Percentiles rank a stretch among this genome's conserved stretches.
Conservation (phyloP, 2,113 vertebrate species). For the Pseudorasbora parva region DNA sequence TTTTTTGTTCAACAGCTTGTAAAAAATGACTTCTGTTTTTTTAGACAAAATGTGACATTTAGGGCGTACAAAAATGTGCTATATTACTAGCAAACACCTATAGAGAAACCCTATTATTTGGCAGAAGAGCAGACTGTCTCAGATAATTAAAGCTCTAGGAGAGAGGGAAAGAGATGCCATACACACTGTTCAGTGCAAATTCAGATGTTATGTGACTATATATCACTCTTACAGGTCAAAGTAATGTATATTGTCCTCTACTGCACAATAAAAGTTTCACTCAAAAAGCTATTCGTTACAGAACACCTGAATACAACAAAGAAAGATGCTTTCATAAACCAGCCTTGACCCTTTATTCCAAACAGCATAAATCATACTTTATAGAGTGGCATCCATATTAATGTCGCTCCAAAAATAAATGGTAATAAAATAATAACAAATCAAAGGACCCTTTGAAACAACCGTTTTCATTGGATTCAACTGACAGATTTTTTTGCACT, state of each 20-base stretch:
- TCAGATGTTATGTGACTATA: conserved; percentile 48
- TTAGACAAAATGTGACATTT: conserved; percentile 39
- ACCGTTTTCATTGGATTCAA: neutral
- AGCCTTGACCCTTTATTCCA: neutral
- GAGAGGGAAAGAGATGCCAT: conserved; percentile 2
- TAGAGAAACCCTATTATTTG: conserved; percentile 52
- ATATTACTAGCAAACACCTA: conserved; percentile 43
- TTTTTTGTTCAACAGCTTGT: conserved; percentile 13
- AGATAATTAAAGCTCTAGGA: conserved; percentile 51
- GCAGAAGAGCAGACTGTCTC: conserved; percentile 10
- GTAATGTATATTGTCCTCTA: conserved; percentile 3
- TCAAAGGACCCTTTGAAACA: neutral
- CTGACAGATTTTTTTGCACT: neutral
- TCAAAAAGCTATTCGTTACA: no score
- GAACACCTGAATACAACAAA: neutral
- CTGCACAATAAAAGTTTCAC: conserved; percentile 1
- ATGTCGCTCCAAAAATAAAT: neutral
- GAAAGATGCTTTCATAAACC: neutral
- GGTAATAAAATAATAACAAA: neutral
- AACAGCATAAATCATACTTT: neutral
- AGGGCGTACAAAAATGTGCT: conserved; percentile 28
- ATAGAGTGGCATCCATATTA: neutral
- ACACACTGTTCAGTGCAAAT: conserved; percentile 21
- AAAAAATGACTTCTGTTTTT: conserved; percentile 46
- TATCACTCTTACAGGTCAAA: neutral